phyloP scores from a whole-genome alignment of 2,113 vertebrate species.

The Chunga burmeisteri region DNA sequence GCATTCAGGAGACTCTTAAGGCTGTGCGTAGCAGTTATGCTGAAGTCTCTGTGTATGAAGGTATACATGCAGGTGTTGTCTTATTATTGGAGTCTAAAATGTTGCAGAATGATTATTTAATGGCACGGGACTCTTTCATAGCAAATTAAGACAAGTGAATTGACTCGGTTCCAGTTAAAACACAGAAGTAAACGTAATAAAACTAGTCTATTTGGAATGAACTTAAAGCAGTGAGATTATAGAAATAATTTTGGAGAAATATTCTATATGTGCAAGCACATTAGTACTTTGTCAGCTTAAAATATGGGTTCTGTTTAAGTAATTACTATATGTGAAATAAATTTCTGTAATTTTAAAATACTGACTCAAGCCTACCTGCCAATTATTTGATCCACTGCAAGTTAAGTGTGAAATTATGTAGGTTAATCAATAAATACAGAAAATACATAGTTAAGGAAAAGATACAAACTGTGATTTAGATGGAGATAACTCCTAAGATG shows the following conservation, averaged over 20 bases:
- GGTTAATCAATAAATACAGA: background rate
- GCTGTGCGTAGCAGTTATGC: background rate
- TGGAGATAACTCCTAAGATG: background rate
- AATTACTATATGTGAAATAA: background rate
- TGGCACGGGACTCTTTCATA: background rate
- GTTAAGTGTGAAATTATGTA: background rate
- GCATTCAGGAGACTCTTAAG: no score
- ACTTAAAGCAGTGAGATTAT: background rate
- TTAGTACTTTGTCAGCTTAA: background rate
- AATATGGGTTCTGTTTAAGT: background rate
- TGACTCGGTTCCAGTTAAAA: background rate
- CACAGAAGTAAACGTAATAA: background rate
- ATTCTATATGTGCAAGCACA: background rate
- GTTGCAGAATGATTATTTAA: background rate
- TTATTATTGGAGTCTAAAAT: background rate
- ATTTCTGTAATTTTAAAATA: background rate
- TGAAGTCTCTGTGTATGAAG: background rate
- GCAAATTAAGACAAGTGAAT: background rate
- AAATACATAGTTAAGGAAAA: background rate
- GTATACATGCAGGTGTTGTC: rapidly evolving
- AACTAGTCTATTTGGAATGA: background rate
- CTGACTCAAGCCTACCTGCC: background rate
- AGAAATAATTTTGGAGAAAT: background rate
- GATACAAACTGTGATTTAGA: background rate
- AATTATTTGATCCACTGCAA: background rate